Evolutionary conservation across 1,140 invertebrate species (phyloP).

Genomic region (Halictus rubicundus): DNA sequence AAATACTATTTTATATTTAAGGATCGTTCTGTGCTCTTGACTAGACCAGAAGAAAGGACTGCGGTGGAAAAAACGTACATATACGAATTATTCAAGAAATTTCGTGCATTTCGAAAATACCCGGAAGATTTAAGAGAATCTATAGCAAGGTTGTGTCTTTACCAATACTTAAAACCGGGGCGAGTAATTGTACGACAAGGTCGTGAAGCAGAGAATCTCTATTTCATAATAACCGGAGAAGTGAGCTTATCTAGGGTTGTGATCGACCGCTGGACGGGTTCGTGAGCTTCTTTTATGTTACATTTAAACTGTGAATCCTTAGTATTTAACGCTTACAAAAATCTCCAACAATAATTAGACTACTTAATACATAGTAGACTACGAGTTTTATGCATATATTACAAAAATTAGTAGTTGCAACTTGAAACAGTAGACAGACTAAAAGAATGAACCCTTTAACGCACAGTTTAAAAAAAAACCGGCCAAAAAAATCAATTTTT

Average conservation of each 20-base stretch:
- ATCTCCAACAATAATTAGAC: too few species aligned
- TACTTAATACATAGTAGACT: too few species aligned
- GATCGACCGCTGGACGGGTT: slow-evolving; percentile 79
- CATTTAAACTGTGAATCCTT: not conserved
- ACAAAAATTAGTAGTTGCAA: too few species aligned
- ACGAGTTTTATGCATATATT: too few species aligned
- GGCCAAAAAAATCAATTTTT: too few species aligned
- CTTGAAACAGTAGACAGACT: too few species aligned
- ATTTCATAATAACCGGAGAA: slow-evolving; percentile 83
- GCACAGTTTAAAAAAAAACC: too few species aligned
- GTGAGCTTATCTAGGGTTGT: slow-evolving; percentile 78
- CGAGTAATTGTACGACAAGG: slow-evolving; percentile 82
- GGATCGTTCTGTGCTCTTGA: slow-evolving; percentile 69
- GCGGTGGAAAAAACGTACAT: slow-evolving; percentile 54
- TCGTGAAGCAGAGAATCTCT: slow-evolving; percentile 81
- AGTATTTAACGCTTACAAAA: too few species aligned
- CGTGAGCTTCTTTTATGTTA: not conserved
- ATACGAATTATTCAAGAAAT: slow-evolving; percentile 59
- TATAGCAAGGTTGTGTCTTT: slow-evolving; percentile 81
- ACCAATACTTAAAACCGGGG: slow-evolving; percentile 81
- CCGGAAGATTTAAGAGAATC: slow-evolving; percentile 80
- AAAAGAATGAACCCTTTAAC: too few species aligned
- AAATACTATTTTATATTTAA: slow-evolving; percentile 45
- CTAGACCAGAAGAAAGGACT: slow-evolving; percentile 47
- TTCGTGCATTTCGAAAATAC: slow-evolving; percentile 66